Evolutionary conservation across 2,797 vertebrate genomes (phyloP).

Genomic region (Hydrocynus forskahlii): DNA sequence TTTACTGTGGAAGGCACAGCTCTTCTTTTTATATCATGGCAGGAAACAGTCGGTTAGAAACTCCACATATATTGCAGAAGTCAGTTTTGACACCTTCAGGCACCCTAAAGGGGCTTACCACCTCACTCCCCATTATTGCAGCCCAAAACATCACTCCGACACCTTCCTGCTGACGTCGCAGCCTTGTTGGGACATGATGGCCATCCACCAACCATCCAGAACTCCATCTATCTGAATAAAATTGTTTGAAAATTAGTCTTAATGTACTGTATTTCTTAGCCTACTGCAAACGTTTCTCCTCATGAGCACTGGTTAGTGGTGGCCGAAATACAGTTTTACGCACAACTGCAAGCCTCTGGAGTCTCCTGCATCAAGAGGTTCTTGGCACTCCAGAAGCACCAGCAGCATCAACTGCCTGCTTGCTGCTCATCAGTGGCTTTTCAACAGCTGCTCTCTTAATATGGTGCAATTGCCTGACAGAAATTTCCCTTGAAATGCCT

Average conservation of each 20-base stretch:
- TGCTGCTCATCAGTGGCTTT: too few relatives aligned
- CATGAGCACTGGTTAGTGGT: not conserved
- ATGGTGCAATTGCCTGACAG: not conserved
- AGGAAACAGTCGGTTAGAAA: conserved; percentile 34
- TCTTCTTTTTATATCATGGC: conserved; percentile 39
- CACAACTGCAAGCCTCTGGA: not conserved
- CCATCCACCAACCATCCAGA: conserved; percentile 39
- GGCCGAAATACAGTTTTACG: not conserved
- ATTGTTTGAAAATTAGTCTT: too few relatives aligned
- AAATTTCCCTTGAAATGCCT: not conserved
- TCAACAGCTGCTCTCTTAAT: too few relatives aligned
- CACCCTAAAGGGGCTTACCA: not conserved
- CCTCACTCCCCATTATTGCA: not conserved
- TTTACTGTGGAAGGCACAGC: not conserved
- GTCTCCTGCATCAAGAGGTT: too few relatives aligned
- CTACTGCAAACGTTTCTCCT: conserved; percentile 34
- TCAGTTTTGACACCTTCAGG: too few relatives aligned
- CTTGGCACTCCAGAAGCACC: too few relatives aligned
- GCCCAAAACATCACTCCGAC: not conserved
- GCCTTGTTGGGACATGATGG: conserved; percentile 50
- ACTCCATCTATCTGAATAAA: conserved; percentile 27
- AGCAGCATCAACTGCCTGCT: too few relatives aligned
- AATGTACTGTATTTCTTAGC: too few relatives aligned
- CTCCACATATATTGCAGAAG: too few relatives aligned
- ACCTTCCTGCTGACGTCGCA: conserved; percentile 18